phyloP scores from a whole-genome alignment of 2,797 vertebrate genomes.

The Eleutherodactylus coqui region DNA sequence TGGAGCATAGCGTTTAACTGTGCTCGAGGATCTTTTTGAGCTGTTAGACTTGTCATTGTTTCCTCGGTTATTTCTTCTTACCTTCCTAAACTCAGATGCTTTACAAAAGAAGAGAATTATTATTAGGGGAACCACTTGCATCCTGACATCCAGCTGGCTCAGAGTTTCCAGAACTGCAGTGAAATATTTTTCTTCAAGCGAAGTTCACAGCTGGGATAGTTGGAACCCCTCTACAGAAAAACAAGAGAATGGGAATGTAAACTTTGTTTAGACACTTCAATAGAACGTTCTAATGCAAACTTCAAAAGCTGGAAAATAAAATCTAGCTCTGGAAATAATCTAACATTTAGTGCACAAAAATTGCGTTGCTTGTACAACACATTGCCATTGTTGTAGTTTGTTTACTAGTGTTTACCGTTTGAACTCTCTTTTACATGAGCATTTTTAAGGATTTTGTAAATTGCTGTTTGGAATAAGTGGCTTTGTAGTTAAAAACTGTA shows the following conservation, averaged over 20 bases:
- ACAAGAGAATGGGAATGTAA: slow-evolving; percentile 60
- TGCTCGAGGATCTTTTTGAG: slow-evolving; percentile 71
- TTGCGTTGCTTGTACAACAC: not conserved
- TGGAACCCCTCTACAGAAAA: slow-evolving; percentile 70
- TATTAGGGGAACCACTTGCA: slow-evolving; percentile 80
- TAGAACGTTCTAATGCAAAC: not conserved
- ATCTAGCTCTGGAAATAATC: not conserved
- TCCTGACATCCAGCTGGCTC: slow-evolving; percentile 78
- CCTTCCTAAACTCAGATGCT: slow-evolving; percentile 76
- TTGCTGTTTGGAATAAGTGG: not conserved
- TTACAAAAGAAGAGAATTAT: slow-evolving; percentile 82
- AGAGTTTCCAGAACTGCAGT: slow-evolving; percentile 66
- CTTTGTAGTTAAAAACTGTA: not conserved
- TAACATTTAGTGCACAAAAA: not conserved
- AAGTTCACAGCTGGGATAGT: slow-evolving; percentile 66
- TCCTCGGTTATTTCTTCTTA: slow-evolving; percentile 68
- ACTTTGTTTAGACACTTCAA: slow-evolving; percentile 41
- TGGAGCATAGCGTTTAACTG: slow-evolving; percentile 80
- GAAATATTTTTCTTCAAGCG: slow-evolving; percentile 30
- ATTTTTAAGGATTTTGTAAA: not conserved
- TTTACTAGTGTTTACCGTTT: not conserved
- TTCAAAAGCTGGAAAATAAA: not conserved
- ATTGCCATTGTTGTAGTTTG: not conserved
- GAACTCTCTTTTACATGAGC: not conserved
- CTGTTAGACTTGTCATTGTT: slow-evolving; percentile 68